A percentile compares a stretch with the other conserved stretches of the same genome.
These are phyloP conservation scores for Drosophila neocordata DNA, from an alignment of 1,140 invertebrate genomes.

Conservation along the genomic window DNA sequence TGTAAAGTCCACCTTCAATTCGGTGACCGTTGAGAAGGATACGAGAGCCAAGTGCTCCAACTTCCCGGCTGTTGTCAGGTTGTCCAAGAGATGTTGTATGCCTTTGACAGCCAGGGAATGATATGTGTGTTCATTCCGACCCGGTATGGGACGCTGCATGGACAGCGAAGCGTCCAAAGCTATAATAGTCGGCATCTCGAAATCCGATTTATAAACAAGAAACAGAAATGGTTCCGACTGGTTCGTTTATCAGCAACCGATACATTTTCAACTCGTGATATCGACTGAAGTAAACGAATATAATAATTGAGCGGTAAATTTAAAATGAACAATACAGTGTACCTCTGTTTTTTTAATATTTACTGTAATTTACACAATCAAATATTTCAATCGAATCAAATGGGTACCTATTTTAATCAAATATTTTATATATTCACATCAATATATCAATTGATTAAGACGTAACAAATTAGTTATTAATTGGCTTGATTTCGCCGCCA, in stretches of 20 bases:
- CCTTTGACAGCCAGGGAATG: conserved; percentile 92
- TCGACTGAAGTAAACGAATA: not conserved
- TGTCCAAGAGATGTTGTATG: conserved; percentile 93
- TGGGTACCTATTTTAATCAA: not conserved
- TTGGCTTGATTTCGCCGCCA: conserved; percentile 57
- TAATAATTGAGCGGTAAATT: not conserved
- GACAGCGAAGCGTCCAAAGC: conserved; percentile 90
- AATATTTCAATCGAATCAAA: too few species aligned
- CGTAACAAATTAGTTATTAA: conserved; percentile 40
- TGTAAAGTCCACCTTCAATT: conserved; percentile 83
- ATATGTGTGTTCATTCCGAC: conserved; percentile 85
- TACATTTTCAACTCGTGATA: not conserved
- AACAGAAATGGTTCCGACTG: not conserved
- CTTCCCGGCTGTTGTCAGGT: conserved; percentile 91
- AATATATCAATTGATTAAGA: conserved; percentile 21
- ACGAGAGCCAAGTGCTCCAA: conserved; percentile 96
- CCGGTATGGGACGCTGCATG: conserved; percentile 87
- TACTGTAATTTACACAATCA: too few species aligned
- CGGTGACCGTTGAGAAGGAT: conserved; percentile 91
- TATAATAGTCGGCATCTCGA: conserved; percentile 90
- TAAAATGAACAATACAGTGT: not conserved
- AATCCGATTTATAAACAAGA: not conserved
- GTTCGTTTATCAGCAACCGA: not conserved
- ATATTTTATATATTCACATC: not conserved
- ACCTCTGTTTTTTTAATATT: too few species aligned